These are phyloP conservation scores for Brachypteracias leptosomus DNA, from an alignment of 2,113 vertebrate genomes.

Conservation along the genomic window DNA sequence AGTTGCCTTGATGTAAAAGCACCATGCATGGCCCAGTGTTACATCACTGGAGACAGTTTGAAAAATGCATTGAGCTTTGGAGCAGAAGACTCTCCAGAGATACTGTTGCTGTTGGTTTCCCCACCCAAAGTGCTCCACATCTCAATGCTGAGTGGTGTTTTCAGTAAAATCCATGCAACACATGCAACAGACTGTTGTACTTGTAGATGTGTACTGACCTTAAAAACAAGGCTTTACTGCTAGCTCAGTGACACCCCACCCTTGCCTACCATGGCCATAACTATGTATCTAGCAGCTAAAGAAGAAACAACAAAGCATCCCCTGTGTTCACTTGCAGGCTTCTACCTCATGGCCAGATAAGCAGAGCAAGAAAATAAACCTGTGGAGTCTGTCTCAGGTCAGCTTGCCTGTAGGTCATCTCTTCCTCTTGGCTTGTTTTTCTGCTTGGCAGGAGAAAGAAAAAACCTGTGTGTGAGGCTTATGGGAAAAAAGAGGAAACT, in stretches of 20 bases:
- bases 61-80: not conserved
- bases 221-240: not conserved
- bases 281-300: not conserved
- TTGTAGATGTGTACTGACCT: not conserved
- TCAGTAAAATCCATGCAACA: not conserved
- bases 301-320: not conserved
- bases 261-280: not conserved
- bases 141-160: not conserved
- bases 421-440: not conserved
- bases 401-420: not conserved
- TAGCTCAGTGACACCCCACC: not conserved
- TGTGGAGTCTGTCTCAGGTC: not conserved
- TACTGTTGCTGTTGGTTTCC: not conserved
- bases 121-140: not conserved
- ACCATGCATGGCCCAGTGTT: accelerated
- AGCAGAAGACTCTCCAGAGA: not conserved
- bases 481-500: not conserved
- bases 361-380: not conserved
- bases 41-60: not conserved
- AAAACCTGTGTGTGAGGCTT: not conserved
- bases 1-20: not conserved
- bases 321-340: not conserved
- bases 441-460: not conserved
- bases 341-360: too few species aligned
- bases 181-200: not conserved